These are phyloP conservation scores for Protobothrops flavoviridis DNA, from an alignment of 2,113 vertebrate genomes.

Conservation along the genomic window DNA sequence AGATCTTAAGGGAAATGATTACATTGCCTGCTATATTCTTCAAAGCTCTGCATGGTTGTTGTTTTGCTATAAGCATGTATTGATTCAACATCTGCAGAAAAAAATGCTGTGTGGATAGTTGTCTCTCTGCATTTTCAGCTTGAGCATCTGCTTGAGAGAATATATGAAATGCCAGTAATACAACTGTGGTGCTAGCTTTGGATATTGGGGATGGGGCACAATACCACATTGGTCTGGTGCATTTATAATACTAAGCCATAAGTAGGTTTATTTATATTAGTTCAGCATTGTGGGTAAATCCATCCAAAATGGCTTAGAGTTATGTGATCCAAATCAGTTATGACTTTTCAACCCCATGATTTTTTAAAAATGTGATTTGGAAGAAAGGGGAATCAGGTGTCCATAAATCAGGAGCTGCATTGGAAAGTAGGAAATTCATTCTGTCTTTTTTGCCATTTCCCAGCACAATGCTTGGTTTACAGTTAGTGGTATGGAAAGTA, in stretches of 20 bases:
- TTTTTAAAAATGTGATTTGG: neutral
- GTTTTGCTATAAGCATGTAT: neutral
- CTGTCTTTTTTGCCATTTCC: neutral
- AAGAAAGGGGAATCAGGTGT: neutral
- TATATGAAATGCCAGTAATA: neutral
- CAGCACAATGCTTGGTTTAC: neutral
- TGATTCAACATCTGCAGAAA: neutral
- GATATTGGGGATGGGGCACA: neutral
- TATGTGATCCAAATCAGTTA: neutral
- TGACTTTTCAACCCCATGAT: neutral
- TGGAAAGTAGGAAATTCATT: neutral
- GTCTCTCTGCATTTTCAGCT: neutral
- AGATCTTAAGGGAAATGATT: neutral
- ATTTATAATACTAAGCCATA: neutral
- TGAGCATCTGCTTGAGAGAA: neutral
- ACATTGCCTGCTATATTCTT: neutral
- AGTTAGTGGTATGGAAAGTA: neutral
- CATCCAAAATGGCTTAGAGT: neutral
- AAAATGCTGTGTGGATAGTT: neutral
- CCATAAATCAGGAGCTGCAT: neutral
- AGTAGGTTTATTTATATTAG: neutral
- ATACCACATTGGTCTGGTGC: neutral
- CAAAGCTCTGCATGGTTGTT: neutral
- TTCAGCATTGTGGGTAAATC: neutral
- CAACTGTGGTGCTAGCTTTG: neutral